Percentiles rank a stretch among this genome's conserved stretches.
These are phyloP conservation scores for Pogoniulus pusillus DNA, from an alignment of 2,797 vertebrate species.

Conservation along the genomic window DNA sequence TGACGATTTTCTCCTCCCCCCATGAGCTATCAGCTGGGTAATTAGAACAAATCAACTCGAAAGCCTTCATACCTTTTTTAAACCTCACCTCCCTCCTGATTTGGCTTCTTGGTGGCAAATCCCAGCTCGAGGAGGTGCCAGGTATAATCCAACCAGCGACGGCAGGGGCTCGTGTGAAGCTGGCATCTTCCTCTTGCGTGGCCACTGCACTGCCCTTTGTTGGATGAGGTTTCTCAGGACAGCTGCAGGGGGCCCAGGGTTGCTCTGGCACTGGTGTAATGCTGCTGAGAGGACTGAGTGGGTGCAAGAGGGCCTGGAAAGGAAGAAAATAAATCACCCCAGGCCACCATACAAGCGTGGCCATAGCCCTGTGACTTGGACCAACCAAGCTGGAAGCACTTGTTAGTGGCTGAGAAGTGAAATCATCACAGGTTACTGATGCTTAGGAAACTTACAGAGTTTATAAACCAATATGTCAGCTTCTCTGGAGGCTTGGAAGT, in stretches of 20 bases:
- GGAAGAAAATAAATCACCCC: rapidly evolving
- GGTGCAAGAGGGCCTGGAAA: neutral
- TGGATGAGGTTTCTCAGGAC: neutral
- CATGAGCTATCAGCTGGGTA: slow-evolving; percentile 3
- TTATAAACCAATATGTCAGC: neutral
- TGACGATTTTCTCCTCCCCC: neutral
- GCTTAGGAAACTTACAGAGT: neutral
- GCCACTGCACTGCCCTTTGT: neutral
- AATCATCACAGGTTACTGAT: neutral
- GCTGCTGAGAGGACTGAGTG: neutral
- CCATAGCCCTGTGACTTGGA: neutral
- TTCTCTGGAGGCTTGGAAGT: neutral
- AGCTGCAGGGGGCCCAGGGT: neutral
- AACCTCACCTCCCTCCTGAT: neutral
- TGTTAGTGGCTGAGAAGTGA: neutral
- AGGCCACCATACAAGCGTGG: neutral
- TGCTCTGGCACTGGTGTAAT: neutral
- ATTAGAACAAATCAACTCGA: slow-evolving; percentile 48
- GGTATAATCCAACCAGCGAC: neutral
- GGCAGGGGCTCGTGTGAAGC: rapidly evolving
- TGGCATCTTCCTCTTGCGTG: rapidly evolving
- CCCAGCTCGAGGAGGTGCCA: neutral
- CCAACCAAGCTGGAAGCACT: neutral
- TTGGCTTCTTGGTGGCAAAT: neutral
- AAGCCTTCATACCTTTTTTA: slow-evolving; percentile 1